phyloP scores from a whole-genome alignment of 2,113 vertebrate genomes.

The Crypturellus undulatus region DNA sequence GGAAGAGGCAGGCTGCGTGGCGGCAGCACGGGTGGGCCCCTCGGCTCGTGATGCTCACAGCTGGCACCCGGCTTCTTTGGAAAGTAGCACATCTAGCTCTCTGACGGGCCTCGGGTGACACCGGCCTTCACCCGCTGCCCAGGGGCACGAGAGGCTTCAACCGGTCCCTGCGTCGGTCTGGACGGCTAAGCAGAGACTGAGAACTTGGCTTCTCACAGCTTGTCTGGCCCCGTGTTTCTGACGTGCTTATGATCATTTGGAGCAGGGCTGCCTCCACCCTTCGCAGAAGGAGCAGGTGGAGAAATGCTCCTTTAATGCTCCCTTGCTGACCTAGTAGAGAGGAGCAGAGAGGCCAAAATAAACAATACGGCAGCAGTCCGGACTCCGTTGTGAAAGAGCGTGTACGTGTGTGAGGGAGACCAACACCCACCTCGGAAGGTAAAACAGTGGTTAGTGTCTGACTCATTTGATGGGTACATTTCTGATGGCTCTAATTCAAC shows the following conservation, averaged over 20 bases:
- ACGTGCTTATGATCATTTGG: background rate
- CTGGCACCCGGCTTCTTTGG: background rate
- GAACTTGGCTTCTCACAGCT: background rate
- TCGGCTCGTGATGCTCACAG: background rate
- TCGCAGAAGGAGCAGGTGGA: background rate
- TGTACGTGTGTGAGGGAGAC: background rate
- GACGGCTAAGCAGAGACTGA: background rate
- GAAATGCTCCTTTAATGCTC: background rate
- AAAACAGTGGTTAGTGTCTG: background rate
- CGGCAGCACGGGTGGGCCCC: accelerated
- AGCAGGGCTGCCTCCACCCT: background rate
- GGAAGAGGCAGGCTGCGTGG: background rate
- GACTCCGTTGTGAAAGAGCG: background rate
- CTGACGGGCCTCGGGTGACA: background rate
- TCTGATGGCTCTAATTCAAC: background rate
- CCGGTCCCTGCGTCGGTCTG: accelerated
- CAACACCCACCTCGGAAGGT: background rate
- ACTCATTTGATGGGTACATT: background rate
- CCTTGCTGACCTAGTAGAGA: background rate
- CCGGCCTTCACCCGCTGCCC: background rate
- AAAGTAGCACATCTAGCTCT: background rate
- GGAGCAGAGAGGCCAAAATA: background rate
- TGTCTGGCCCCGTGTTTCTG: background rate
- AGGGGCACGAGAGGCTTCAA: background rate
- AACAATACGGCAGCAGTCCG: background rate